These are phyloP conservation scores for Platyrinchus mystaceus DNA, from an alignment of 2,797 vertebrate species.

Conservation along the genomic window DNA sequence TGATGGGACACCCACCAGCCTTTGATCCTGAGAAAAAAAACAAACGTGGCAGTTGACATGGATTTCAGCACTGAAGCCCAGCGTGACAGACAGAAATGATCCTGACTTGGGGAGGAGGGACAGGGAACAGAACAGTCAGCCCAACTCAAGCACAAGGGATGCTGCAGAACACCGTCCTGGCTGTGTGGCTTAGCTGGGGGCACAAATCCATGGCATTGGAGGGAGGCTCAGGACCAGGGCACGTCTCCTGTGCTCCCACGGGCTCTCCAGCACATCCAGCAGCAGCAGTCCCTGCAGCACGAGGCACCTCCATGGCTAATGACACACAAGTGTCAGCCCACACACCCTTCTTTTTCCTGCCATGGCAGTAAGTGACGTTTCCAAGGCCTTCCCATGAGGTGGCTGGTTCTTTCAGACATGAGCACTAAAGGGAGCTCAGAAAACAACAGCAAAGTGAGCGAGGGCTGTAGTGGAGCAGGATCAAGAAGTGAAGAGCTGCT, in stretches of 20 bases:
- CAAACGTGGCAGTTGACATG: not conserved
- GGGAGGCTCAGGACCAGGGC: not conserved
- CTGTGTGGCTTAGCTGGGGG: accelerated
- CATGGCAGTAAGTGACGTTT: not conserved
- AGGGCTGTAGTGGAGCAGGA: not conserved
- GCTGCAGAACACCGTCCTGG: not conserved
- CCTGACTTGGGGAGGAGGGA: not conserved
- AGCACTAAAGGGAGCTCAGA: not conserved
- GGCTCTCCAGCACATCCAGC: not conserved
- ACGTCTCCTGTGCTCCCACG: accelerated
- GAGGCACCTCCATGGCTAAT: not conserved
- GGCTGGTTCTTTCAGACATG: not conserved
- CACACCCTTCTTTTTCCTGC: not conserved
- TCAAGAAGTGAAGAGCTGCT: not conserved
- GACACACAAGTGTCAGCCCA: not conserved
- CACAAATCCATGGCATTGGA: accelerated
- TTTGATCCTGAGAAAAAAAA: slow-evolving; percentile 83
- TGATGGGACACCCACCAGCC: slow-evolving; percentile 99
- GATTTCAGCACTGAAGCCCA: not conserved
- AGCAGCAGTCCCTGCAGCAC: not conserved
- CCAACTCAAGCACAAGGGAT: not conserved
- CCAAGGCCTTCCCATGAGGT: not conserved
- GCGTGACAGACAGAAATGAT: not conserved
- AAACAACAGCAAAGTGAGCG: not conserved
- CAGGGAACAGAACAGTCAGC: not conserved